Conservation (phyloP, 2,888 invertebrate genomes). For the Eupithecia pulchellata region DNA sequence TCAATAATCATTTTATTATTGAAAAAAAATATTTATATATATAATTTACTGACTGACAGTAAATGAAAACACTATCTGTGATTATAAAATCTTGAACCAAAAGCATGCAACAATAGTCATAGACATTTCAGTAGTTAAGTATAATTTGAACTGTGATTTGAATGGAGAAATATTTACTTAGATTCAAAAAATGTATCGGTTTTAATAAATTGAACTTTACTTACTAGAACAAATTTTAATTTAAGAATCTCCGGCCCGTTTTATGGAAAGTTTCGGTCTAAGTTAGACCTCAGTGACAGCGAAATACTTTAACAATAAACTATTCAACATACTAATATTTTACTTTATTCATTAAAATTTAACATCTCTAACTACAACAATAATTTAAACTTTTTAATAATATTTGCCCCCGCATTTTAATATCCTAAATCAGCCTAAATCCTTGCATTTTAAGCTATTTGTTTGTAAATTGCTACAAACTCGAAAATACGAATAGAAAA, state of each 20-base stretch:
- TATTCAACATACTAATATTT: neutral
- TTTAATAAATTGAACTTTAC: neutral
- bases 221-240: neutral
- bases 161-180: neutral
- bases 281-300: no score
- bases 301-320: neutral
- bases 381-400: neutral
- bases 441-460: conserved; percentile 4
- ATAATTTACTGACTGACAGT: neutral
- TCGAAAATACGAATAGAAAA: neutral
- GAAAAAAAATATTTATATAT: neutral
- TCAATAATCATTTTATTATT: no score
- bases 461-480: neutral
- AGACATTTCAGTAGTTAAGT: neutral
- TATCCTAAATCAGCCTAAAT: conserved; percentile 3
- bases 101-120: neutral
- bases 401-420: conserved; percentile 3
- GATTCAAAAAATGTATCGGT: neutral
- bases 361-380: neutral
- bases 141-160: neutral
- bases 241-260: neutral
- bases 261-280: neutral
- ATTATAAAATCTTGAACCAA: neutral
- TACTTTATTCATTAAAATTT: neutral
- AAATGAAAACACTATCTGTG: neutral